These are phyloP conservation scores for Meteorus cinctellus DNA, from an alignment of 2,888 invertebrate genomes.

Conservation along the genomic window DNA sequence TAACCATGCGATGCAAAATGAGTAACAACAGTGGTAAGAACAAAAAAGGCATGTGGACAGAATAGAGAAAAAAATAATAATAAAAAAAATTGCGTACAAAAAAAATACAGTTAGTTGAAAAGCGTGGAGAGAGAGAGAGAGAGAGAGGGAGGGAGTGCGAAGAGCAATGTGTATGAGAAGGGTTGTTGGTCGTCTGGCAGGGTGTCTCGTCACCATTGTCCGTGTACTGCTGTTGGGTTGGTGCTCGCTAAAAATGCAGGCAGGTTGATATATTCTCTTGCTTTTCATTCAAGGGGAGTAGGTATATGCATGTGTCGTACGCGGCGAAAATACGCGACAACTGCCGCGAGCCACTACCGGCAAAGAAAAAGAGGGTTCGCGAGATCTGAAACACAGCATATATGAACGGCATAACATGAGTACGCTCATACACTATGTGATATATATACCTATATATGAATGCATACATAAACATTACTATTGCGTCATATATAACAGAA, in stretches of 20 bases:
- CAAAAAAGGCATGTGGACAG: neutral
- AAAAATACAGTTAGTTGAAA: neutral
- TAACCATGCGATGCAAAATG: neutral
- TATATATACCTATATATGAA: neutral
- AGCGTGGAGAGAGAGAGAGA: slow-evolving; percentile 24
- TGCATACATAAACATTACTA: neutral
- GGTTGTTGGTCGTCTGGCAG: slow-evolving; percentile 61
- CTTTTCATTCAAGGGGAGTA: slow-evolving; percentile 24
- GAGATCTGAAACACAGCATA: slow-evolving; percentile 34
- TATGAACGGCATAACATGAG: neutral
- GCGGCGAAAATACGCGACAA: slow-evolving; percentile 27
- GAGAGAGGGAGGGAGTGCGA: slow-evolving; percentile 42
- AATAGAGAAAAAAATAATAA: slow-evolving; percentile 28
- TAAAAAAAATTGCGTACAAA: slow-evolving; percentile 14
- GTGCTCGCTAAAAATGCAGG: slow-evolving; percentile 60
- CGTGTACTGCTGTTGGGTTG: slow-evolving; percentile 59
- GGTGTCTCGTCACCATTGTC: slow-evolving; percentile 63
- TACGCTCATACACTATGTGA: neutral
- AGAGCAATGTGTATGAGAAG: slow-evolving; percentile 54
- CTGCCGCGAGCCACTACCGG: slow-evolving; percentile 36
- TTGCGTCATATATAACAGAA: neutral
- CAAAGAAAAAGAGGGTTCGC: slow-evolving; percentile 39
- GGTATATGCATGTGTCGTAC: neutral
- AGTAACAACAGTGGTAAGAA: neutral
- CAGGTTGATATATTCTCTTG: slow-evolving; percentile 39